phyloP scores from a whole-genome alignment of 1,140 invertebrate genomes.

The Drosophila rufa region DNA sequence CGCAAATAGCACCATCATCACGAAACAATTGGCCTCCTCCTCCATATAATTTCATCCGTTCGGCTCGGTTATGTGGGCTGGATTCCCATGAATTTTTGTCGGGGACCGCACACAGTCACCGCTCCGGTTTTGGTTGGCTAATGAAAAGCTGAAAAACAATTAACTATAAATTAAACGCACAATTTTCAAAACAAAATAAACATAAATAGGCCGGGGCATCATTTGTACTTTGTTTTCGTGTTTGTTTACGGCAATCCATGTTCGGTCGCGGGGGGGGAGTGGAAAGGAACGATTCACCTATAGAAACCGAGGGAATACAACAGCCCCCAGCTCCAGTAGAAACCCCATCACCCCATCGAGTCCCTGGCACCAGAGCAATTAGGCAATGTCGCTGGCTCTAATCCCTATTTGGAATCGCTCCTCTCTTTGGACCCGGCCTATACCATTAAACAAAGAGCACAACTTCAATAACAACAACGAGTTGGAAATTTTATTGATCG shows the following conservation, averaged over 20 bases:
- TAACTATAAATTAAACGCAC: slow-evolving; percentile 83
- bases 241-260: slow-evolving; percentile 60
- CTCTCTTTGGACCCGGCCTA: slow-evolving; percentile 17
- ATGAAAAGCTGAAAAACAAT: slow-evolving; percentile 80
- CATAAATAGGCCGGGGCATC: slow-evolving; percentile 73
- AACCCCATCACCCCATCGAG: slow-evolving; percentile 2
- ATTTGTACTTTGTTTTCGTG: slow-evolving; percentile 60
- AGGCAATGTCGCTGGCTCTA: slow-evolving; percentile 67
- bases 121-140: slow-evolving; percentile 68
- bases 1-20: slow-evolving; percentile 70
- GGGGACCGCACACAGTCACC: slow-evolving; percentile 77
- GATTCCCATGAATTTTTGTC: slow-evolving; percentile 63
- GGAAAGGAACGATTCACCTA: slow-evolving; percentile 61
- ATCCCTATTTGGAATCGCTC: slow-evolving; percentile 22
- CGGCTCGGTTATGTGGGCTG: slow-evolving; percentile 25
- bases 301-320: background rate
- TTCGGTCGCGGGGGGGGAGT: slow-evolving; percentile 2
- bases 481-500: background rate
- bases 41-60: slow-evolving; percentile 46
- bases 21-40: slow-evolving; percentile 56
- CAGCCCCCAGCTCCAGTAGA: slow-evolving; percentile 3
- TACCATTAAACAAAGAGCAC: slow-evolving; percentile 71
- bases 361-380: slow-evolving; percentile 51
- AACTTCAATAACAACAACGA: slow-evolving; percentile 67
- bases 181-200: slow-evolving; percentile 83